Evolutionary conservation across 2,888 invertebrate species (phyloP).

Genomic region (Crioceris asparagi): DNA sequence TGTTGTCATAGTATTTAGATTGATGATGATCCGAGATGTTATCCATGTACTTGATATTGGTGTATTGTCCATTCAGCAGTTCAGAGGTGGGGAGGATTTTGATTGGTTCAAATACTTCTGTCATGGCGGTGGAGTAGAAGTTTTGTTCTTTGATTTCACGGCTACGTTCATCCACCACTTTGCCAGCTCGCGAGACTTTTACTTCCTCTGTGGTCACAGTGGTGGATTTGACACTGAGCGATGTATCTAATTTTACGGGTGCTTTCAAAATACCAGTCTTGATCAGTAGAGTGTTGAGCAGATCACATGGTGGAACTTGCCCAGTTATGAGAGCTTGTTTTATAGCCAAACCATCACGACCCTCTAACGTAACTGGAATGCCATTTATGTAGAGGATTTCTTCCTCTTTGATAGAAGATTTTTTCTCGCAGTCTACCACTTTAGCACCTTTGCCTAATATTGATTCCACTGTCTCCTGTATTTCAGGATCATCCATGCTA

Average conservation of each 20-base stretch:
- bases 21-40: conserved; percentile 16
- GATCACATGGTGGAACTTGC: conserved; percentile 56
- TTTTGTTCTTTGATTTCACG: conserved; percentile 63
- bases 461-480: conserved; percentile 63
- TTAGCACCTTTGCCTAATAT: conserved; percentile 60
- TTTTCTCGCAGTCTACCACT: conserved; percentile 63
- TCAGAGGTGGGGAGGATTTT: conserved; percentile 35
- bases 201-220: conserved; percentile 61
- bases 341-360: conserved; percentile 56
- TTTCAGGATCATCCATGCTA: conserved; percentile 58
- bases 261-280: conserved; percentile 54
- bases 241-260: conserved; percentile 60
- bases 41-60: conserved; percentile 18
- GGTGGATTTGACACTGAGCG: conserved; percentile 58
- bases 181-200: conserved; percentile 54
- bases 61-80: conserved; percentile 30
- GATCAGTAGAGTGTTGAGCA: conserved; percentile 56
- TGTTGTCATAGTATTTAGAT: conserved; percentile 27
- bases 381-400: conserved; percentile 63
- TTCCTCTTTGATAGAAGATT: conserved; percentile 59
- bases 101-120: conserved; percentile 55
- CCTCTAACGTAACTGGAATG: conserved; percentile 54
- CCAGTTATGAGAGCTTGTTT: conserved; percentile 57
- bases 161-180: conserved; percentile 57
- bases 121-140: conserved; percentile 54